A percentile compares a stretch with the other conserved stretches of the same genome.
Evolutionary conservation across 2,797 vertebrate genomes (phyloP).

Genomic region (Acanthornis magna): DNA sequence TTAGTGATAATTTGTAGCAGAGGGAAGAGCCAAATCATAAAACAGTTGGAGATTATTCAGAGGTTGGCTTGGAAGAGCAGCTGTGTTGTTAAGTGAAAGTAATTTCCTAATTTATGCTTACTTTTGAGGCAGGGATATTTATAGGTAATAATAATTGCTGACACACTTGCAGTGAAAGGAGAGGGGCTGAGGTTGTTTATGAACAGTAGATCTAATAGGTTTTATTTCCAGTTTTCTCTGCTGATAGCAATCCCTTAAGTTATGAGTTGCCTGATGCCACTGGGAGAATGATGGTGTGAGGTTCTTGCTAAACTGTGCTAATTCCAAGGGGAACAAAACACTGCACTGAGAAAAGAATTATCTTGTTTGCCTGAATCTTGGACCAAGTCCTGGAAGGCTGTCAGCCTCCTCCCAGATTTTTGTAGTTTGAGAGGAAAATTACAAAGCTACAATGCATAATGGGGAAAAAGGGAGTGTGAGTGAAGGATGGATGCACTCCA

Average conservation of each 20-base stretch:
- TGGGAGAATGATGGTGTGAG: not conserved
- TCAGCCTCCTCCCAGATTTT: not conserved
- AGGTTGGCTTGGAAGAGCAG: not conserved
- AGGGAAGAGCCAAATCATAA: not conserved
- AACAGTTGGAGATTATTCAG: not conserved
- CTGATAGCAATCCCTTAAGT: not conserved
- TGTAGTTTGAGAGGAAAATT: not conserved
- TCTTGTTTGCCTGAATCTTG: constrained; percentile 11
- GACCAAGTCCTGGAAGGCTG: not conserved
- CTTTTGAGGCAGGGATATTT: not conserved
- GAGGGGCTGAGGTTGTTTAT: not conserved
- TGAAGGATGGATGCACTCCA: not conserved
- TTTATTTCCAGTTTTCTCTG: not conserved
- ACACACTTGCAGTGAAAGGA: not conserved
- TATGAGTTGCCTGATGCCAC: not conserved
- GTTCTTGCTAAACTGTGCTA: not conserved
- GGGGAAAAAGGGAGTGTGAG: not conserved
- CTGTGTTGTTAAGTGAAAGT: not conserved
- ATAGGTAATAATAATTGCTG: not conserved
- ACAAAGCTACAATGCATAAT: not conserved
- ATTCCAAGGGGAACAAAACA: not conserved
- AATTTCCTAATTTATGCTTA: not conserved
- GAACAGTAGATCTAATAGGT: not conserved
- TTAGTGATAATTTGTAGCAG: not conserved
- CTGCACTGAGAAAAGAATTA: not conserved